Base-by-base conservation (phyloP, 1,140 invertebrate genomes). In the Diachasma alloeum region DNA sequence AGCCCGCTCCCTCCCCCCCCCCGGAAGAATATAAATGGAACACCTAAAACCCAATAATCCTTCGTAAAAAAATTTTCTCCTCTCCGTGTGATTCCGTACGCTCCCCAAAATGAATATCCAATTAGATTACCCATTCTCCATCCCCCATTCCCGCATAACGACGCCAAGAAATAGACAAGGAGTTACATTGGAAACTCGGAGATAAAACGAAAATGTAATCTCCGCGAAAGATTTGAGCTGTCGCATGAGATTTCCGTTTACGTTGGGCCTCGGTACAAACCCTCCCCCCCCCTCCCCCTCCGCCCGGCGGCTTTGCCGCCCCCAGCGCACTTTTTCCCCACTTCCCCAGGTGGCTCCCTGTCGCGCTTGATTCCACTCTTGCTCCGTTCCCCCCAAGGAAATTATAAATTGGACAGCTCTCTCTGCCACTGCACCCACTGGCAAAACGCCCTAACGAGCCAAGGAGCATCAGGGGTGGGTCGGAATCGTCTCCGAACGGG, bases 401-500 rank as follows among this genome's bases (percentile, higher is more conserved):
- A 81, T 82, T 82, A 82, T 78, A 81, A 80, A 82, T 80, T 80
- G 79, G 77, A 81, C 76, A 80, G 79, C 71, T 76, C 77, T 71
- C 69, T 77, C 37, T 24, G 10, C 44, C 17, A 4, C 17, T 56
- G 5, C 48, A 56, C n/a, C 59, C 19, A 63, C 59, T 63, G 59
- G 59, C 59, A 63, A 53, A 24, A 72, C 19, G 31, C 31, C 63
- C 37, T 67, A 59, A 67, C 73, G 53, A 74, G 39, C 19, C 59
- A 19, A 19, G n/a, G 19, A 56, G 48, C n/a, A 22, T 8, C n/a
- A 19, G n/a, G 48, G 19, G 9, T 19, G 48, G 15, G 19, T 19
- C 9, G 19, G 48, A 56, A 22, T 56, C 59, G 59, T 63, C 59
- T 63, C 59, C 24, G 59, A 63, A 63, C 59, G 59, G 59, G 15